phyloP scores from a whole-genome alignment of 2,113 vertebrate genomes.

The Paramisgurnus dabryanus region DNA sequence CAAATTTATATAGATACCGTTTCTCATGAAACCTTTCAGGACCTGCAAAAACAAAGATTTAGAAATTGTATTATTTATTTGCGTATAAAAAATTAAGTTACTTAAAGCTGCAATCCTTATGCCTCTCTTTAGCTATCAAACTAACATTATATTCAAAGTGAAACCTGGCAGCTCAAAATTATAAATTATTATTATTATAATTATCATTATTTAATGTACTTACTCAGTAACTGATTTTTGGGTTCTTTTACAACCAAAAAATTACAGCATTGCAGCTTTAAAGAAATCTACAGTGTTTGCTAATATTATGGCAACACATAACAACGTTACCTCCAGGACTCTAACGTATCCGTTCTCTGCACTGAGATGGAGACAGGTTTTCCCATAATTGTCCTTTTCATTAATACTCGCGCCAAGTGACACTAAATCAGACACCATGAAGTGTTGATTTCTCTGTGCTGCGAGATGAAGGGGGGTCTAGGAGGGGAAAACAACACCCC shows the following conservation, averaged over 20 bases:
- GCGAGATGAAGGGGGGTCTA: constrained; percentile 84
- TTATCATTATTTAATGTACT: too few relatives aligned
- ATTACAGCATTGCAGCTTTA: too few relatives aligned
- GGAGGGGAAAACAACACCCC: constrained; percentile 22
- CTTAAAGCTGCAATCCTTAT: too few relatives aligned
- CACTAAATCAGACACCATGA: constrained; percentile 82
- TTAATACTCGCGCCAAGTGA: constrained; percentile 78
- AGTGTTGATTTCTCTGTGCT: constrained; percentile 81
- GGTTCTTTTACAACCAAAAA: too few relatives aligned
- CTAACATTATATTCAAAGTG: too few relatives aligned
- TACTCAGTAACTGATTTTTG: too few relatives aligned
- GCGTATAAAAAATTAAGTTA: too few relatives aligned
- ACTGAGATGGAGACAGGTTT: constrained; percentile 82
- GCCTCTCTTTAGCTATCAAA: too few relatives aligned
- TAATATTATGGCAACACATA: neutral
- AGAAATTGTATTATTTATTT: neutral
- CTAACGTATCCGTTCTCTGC: constrained; percentile 80
- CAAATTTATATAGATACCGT: constrained; percentile 70
- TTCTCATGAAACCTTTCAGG: constrained; percentile 69
- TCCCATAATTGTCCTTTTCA: constrained; percentile 70
- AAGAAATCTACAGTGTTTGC: neutral
- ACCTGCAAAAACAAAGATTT: constrained; percentile 67
- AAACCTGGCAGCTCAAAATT: too few relatives aligned
- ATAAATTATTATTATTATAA: too few relatives aligned
- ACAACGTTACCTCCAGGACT: constrained; percentile 74